A percentile compares a stretch with the other conserved stretches of the same genome.
These are phyloP conservation scores for Xenops minutus DNA, from an alignment of 2,797 vertebrate genomes.

Conservation along the genomic window DNA sequence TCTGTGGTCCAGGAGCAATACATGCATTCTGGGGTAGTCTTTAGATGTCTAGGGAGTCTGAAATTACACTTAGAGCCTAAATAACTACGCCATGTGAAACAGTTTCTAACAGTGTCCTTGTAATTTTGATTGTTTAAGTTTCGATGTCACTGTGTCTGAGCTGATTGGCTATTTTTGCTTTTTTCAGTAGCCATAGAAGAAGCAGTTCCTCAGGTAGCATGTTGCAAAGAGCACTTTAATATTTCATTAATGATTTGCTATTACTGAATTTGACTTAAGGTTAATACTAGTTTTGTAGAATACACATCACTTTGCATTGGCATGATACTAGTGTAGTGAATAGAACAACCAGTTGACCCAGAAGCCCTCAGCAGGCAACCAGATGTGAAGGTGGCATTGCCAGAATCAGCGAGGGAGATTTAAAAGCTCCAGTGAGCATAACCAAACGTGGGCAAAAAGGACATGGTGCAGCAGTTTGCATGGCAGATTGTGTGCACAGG, in stretches of 20 bases:
- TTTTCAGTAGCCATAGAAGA: neutral
- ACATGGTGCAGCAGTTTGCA: neutral
- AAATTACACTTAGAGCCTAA: neutral
- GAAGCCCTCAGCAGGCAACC: neutral
- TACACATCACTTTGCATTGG: neutral
- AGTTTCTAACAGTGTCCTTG: neutral
- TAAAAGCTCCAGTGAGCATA: neutral
- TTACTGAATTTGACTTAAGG: neutral
- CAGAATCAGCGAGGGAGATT: neutral
- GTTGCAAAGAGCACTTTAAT: neutral
- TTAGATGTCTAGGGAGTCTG: neutral
- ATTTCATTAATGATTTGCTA: neutral
- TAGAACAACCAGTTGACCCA: neutral
- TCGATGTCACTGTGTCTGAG: accelerated
- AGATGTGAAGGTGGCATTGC: neutral
- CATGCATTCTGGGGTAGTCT: neutral
- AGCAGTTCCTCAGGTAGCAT: neutral
- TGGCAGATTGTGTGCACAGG: neutral
- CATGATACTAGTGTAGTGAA: neutral
- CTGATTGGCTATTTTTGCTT: neutral
- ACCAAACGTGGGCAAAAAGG: neutral
- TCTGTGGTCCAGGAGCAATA: neutral
- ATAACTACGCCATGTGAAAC: neutral
- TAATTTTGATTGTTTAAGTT: neutral
- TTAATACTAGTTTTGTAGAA: neutral